A percentile compares a stretch with the other conserved stretches of the same genome.
These are phyloP conservation scores for Characodon lateralis DNA, from an alignment of 2,797 vertebrate species.

Conservation along the genomic window DNA sequence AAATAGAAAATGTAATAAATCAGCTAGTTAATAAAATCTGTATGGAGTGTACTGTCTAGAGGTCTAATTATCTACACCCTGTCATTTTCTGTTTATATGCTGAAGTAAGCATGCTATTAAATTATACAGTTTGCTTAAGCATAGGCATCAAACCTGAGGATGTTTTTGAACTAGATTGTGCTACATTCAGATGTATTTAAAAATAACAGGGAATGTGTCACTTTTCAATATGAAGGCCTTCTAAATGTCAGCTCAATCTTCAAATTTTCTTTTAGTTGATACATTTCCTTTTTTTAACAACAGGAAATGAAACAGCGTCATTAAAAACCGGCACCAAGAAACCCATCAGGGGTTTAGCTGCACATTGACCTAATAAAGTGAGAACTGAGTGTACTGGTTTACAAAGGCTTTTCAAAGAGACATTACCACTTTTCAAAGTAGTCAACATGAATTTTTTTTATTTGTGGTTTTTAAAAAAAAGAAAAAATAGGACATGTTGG, in stretches of 20 bases:
- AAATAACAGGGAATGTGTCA: constrained; percentile 6
- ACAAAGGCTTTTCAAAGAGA: background rate
- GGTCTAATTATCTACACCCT: background rate
- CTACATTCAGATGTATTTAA: background rate
- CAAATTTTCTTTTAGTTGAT: background rate
- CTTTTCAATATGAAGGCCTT: background rate
- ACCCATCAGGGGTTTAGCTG: background rate
- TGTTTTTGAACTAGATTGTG: background rate
- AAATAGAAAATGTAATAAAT: background rate
- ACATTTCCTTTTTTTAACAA: background rate
- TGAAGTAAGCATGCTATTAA: background rate
- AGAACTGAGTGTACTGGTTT: background rate
- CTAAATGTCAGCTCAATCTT: constrained; percentile 2
- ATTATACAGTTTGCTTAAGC: background rate
- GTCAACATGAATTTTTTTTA: background rate
- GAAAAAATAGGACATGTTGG: too few species aligned
- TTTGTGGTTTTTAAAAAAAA: background rate
- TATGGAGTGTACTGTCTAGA: background rate
- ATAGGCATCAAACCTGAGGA: background rate
- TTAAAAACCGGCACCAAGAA: background rate
- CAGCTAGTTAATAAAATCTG: background rate
- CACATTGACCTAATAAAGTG: background rate
- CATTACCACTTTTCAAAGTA: background rate
- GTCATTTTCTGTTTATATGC: background rate
- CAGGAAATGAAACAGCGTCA: background rate